Evolutionary conservation across 37 sponge, comb jelly and placozoan genomes (phyloP).

Genomic region (Agelas oroides): DNA sequence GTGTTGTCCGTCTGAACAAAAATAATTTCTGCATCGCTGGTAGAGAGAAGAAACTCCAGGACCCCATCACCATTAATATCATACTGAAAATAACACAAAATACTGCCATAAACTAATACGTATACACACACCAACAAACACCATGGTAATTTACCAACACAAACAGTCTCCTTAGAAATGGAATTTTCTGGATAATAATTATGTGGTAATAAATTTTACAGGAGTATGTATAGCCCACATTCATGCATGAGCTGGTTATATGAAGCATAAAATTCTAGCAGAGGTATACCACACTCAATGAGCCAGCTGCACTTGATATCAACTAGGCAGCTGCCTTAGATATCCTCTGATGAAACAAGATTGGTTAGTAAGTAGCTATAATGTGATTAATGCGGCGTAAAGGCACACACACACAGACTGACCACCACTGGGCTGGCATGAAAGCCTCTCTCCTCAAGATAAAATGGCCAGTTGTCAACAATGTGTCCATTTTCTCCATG

Average conservation of each 20-base stretch:
- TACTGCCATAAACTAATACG: neutral
- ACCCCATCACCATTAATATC: conserved; percentile 73
- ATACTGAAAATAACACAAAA: conserved; percentile 42
- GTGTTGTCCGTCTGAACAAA: conserved; percentile 64
- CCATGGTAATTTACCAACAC: too few species aligned
- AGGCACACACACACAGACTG: conserved; percentile 28
- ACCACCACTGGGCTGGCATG: conserved; percentile 68
- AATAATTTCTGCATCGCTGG: conserved; percentile 74
- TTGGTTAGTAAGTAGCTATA: too few species aligned
- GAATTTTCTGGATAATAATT: neutral
- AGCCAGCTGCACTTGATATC: too few species aligned
- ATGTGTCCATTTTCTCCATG: conserved; percentile 82
- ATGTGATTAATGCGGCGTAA: too few species aligned
- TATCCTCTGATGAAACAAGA: too few species aligned
- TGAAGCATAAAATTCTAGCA: too few species aligned
- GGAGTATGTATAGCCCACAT: too few species aligned
- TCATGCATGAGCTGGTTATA: too few species aligned
- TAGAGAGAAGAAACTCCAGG: conserved; percentile 63
- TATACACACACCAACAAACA: too few species aligned
- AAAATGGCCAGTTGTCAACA: conserved; percentile 81
- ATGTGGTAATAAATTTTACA: too few species aligned
- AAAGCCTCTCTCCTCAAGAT: conserved; percentile 69
- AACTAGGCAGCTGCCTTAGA: too few species aligned
- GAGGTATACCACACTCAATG: too few species aligned
- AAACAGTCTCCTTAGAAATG: neutral